Evolutionary conservation across 2,888 invertebrate genomes (phyloP), one percentile per base, ranked within the genome.

Genomic region (Atherix ibis): DNA sequence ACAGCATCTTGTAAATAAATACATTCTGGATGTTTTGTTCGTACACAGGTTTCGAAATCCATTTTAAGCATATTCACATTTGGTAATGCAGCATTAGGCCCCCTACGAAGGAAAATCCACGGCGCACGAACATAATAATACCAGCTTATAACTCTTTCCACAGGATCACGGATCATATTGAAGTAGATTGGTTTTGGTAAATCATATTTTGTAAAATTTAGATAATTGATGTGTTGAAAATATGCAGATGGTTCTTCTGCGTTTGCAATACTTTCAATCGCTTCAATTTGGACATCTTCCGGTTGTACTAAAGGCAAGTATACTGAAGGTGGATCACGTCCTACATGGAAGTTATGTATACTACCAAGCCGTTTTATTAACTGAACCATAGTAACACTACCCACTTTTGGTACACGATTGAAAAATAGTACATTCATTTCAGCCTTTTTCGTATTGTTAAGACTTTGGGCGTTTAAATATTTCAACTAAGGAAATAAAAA

Each of bases 81-180:
- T 0, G 87, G 87, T 46, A 87, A 59, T 3, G 82, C 82, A 32
- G 82, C 65, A 51, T 83, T 82, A 1, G n/a, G n/a, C n/a, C n/a
- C n/a, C n/a, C n/a, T n/a, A n/a, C n/a, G n/a, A n/a, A n/a, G n/a
- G n/a, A n/a, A n/a, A n/a, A n/a, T 88, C 88, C 87, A 87, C 2
- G 82, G 82, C 1, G 87, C 84, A 28, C 88, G 64, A 3, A 87
- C 76, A 59, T 88, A 88, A 56, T 88, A 88, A 56, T 87, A 87
- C 88, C 87, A 88, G 4, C 85, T 85, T 51, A 88, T 87, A 10
- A 87, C 80, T 30, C 88, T 68, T 54, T 89, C 89, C 16, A 89
- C 76, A 0, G 89, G 89, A 62, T 89, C 88, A 15, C 89, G 71
- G 3, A 89, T 85, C 51, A 89, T 67, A 61, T 89, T 89, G 46